Conservation (phyloP, 2,113 vertebrate genomes). For the Leptocoma aspasia region DNA sequence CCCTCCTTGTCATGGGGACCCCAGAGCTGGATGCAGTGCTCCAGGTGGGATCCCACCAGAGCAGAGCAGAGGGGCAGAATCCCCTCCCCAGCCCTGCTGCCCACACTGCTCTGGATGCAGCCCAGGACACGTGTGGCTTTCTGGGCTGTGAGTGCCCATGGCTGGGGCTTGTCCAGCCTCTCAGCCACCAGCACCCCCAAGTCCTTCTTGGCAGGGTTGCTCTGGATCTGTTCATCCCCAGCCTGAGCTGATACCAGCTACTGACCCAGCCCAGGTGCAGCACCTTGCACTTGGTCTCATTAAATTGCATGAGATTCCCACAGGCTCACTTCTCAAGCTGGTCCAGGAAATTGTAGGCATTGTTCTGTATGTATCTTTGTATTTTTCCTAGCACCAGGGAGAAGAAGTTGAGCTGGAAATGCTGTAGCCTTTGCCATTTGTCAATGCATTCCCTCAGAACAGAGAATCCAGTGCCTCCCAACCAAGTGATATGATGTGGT, state of each 20-base stretch:
- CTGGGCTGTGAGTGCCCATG: background rate
- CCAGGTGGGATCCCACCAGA: accelerated
- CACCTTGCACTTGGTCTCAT: no score
- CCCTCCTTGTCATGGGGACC: background rate
- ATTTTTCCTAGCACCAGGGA: background rate
- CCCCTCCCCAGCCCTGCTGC: background rate
- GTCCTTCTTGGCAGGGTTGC: accelerated
- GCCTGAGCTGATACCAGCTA: background rate
- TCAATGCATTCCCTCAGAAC: background rate
- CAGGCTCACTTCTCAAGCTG: background rate
- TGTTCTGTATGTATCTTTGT: background rate
- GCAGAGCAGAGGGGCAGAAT: background rate
- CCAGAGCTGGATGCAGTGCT: accelerated
- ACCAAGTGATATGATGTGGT: background rate
- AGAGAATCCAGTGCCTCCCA: accelerated
- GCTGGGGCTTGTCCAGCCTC: accelerated
- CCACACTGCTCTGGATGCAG: accelerated
- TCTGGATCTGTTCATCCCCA: accelerated
- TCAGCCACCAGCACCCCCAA: background rate
- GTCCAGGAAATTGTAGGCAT: background rate
- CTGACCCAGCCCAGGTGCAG: background rate
- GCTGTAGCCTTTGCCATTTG: background rate
- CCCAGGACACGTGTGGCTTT: background rate
- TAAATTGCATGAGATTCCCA: background rate
- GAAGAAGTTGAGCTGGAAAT: background rate